phyloP scores from a whole-genome alignment of 2,113 vertebrate genomes.

The Heterocephalus glaber region DNA sequence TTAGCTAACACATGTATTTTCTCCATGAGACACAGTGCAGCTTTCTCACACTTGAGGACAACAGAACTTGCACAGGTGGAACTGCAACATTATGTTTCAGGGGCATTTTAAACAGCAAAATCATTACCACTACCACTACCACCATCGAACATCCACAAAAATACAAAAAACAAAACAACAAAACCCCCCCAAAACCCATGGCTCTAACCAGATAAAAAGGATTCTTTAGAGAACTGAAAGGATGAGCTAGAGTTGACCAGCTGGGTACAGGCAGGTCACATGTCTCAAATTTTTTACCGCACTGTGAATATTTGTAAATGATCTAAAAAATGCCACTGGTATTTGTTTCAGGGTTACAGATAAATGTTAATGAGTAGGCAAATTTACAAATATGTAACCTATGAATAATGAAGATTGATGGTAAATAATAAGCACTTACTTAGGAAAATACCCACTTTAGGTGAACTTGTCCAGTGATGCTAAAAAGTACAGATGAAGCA shows the following conservation, averaged over 20 bases:
- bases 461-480: not conserved
- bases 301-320: not conserved
- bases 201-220: not conserved
- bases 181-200: too few relatives aligned
- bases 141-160: not conserved
- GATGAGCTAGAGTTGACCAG: not conserved
- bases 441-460: conserved; percentile 41
- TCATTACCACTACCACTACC: not conserved
- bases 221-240: not conserved
- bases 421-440: conserved; percentile 45
- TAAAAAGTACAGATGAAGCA: not conserved
- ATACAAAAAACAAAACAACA: not conserved
- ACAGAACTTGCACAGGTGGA: not conserved
- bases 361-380: conserved; percentile 13
- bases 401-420: conserved; percentile 27
- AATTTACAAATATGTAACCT: not conserved
- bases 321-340: not conserved
- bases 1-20: not conserved
- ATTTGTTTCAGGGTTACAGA: conserved; percentile 36
- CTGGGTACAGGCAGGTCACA: not conserved
- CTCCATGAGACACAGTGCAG: not conserved
- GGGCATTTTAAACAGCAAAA: conserved; percentile 27
- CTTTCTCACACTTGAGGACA: not conserved
- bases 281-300: not conserved
- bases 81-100: not conserved